These are phyloP conservation scores for Cosmopolites sordidus DNA, from an alignment of 2,888 invertebrate species.

Conservation along the genomic window DNA sequence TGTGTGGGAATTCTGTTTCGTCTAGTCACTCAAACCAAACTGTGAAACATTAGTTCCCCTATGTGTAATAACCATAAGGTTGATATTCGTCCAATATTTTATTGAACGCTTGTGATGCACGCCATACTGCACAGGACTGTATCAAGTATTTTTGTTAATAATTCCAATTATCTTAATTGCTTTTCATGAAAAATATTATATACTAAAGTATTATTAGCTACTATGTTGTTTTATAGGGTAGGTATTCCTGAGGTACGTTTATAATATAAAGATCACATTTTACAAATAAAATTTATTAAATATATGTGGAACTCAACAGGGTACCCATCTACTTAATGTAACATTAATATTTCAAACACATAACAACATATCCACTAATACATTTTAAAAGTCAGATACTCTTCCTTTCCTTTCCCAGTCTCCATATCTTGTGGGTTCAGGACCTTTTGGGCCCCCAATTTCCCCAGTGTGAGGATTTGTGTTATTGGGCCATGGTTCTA, in stretches of 20 bases:
- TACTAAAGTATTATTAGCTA: too few relatives aligned
- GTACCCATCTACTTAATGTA: too few relatives aligned
- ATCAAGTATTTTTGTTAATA: constrained; percentile 4
- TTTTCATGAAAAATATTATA: too few relatives aligned
- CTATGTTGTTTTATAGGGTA: too few relatives aligned
- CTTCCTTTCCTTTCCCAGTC: constrained; percentile 99
- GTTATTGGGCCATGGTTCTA: constrained; percentile 80
- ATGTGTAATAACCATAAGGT: constrained; percentile 24
- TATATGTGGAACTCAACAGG: too few relatives aligned
- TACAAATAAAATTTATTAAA: too few relatives aligned
- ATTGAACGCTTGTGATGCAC: constrained; percentile 25
- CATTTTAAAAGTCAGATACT: constrained; percentile 75
- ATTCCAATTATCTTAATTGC: too few relatives aligned
- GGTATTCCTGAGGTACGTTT: too few relatives aligned
- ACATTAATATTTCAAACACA: too few relatives aligned
- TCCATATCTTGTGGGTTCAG: constrained; percentile 97
- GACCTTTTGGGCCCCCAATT: constrained; percentile 90
- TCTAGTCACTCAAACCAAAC: constrained; percentile 29
- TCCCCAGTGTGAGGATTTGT: constrained; percentile 92
- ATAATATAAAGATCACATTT: too few relatives aligned
- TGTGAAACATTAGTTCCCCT: constrained; percentile 27
- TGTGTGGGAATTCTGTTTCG: constrained; percentile 36
- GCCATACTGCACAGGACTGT: constrained; percentile 10
- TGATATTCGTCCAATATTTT: constrained; percentile 31
- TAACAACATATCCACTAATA: too few relatives aligned